Evolutionary conservation across 2,888 invertebrate genomes (phyloP), one percentile per base, ranked within the genome.

Genomic region (Napeogenes sylphis): DNA sequence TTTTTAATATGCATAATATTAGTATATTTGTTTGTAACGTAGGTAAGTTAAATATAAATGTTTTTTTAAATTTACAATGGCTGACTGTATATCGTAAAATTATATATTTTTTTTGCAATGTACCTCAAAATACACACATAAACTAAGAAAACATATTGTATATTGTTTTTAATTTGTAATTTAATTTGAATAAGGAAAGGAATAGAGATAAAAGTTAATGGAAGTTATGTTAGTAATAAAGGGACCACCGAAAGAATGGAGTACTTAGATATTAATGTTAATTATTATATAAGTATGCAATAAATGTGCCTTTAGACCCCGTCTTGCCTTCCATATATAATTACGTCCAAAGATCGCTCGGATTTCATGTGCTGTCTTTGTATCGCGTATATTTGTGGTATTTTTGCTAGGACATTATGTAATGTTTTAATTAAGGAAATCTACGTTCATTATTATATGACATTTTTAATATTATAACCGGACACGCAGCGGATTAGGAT

Each of bases 301-400:
- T 80, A 77, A 74, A 65, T 70, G 85, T 85, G 85, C 84, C 84
- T 84, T 75, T 73, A 79, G 75, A 73, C 56, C 71, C 73, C 77
- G 78, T 85, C 86, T 85, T 87, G 85, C 85, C 86, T 80, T 70
- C 63, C 64, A 68, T 67, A 63, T 64, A 47, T 35, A 53, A 33
- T 35, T 55, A 55, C 46, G 58, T 60, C 62, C 68, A 69, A 67
- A 69, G 68, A 69, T 63, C 65, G 56, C 57, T 56, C 56, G 51
- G 14, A 55, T 45, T 45, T 58, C 21, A 6, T 58, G 47, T 51
- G 30, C 30, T 30, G 2, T 51, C 51, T 30, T 51, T 30, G 51
- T 51, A 51, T 10, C 4, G 51, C 51, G 51, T 51, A 51, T 51
- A 30, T 10, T 42, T 3, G 10, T 10, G 8, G 42, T 42, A 12